Percentiles rank a stretch among this genome's conserved stretches.
Evolutionary conservation across 92 coral and sea anemone species (phyloP).

Genomic region (Siderastrea radians): DNA sequence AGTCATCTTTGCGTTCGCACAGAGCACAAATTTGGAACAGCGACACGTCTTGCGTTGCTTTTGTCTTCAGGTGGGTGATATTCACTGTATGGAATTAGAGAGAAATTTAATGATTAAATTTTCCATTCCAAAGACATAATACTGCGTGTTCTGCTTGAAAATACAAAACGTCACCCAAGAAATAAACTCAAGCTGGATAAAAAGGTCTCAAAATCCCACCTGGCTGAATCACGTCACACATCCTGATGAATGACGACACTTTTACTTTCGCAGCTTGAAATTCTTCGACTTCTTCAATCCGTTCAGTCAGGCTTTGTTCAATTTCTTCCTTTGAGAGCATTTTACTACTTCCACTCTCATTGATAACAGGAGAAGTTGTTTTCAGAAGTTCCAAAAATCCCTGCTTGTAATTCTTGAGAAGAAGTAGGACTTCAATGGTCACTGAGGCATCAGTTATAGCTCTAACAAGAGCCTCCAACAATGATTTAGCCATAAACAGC

Average conservation of each 20-base stretch:
- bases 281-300: conserved; percentile 27
- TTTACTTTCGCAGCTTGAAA: conserved; percentile 3
- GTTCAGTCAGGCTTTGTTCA: conserved; percentile 4
- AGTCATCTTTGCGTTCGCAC: conserved; percentile 43
- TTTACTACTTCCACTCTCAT: background rate
- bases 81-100: conserved; percentile 13
- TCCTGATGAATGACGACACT: background rate
- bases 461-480: conserved; percentile 8
- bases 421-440: conserved; percentile 1
- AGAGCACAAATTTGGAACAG: conserved; percentile 25
- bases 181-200: background rate
- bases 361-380: background rate
- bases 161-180: no score
- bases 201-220: conserved; percentile 23
- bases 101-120: no score
- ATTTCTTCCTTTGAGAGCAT: background rate
- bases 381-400: conserved; percentile 17
- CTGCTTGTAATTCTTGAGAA: background rate
- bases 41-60: conserved; percentile 25
- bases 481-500: conserved; percentile 17
- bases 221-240: conserved; percentile 46
- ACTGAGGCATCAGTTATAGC: conserved; percentile 3
- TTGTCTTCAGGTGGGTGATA: conserved; percentile 6
- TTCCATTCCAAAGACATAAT: background rate
- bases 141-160: no score